Percentiles rank a stretch among this genome's conserved stretches.
Evolutionary conservation across 2,113 vertebrate species (phyloP).

Genomic region (Uria lomvia): DNA sequence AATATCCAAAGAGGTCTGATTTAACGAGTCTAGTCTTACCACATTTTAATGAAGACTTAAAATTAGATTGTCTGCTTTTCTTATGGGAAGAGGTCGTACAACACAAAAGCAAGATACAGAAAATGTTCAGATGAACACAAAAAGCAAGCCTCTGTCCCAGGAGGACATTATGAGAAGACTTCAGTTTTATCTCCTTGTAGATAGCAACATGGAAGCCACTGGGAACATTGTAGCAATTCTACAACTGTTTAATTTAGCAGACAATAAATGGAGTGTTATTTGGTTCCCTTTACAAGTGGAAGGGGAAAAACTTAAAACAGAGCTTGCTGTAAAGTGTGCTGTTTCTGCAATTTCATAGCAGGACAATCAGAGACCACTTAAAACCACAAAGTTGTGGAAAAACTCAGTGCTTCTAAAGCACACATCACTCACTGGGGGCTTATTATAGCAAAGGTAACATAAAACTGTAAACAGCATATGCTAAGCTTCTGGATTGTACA

Average conservation of each 20-base stretch:
- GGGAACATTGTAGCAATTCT: neutral
- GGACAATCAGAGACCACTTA: slow-evolving; percentile 4
- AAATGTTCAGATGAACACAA: neutral
- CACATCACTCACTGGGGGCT: neutral
- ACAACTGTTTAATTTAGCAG: slow-evolving; percentile 20
- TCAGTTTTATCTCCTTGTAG: neutral
- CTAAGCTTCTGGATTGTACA: neutral
- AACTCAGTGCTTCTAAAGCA: neutral
- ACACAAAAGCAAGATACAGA: neutral
- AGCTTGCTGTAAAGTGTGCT: neutral
- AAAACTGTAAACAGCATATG: neutral
- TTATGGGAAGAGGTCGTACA: neutral
- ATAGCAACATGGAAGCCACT: neutral
- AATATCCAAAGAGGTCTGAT: neutral
- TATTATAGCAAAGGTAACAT: neutral
- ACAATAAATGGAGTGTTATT: neutral
- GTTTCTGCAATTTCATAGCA: slow-evolving; percentile 31
- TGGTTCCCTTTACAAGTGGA: neutral
- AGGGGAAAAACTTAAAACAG: neutral
- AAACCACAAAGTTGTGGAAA: neutral
- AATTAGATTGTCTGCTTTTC: neutral
- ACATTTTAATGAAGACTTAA: neutral
- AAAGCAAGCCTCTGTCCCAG: neutral
- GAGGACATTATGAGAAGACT: neutral
- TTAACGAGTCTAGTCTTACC: neutral